Base-by-base conservation (phyloP, 2,888 invertebrate species). In the Phaonia tiefii region DNA sequence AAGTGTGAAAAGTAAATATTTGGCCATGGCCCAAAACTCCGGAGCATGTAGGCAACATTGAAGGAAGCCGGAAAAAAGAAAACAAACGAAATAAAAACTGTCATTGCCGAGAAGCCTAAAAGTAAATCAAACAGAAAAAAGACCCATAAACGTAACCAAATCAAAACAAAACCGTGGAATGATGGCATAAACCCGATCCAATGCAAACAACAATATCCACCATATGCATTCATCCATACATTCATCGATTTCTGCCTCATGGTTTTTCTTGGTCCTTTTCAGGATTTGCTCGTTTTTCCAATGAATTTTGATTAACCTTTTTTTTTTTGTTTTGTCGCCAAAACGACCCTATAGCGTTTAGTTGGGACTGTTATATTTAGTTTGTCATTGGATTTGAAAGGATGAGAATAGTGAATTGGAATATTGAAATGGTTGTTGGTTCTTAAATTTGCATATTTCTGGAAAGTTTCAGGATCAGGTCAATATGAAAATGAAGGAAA, bases 1-100 rank as follows among this genome's bases (percentile, higher is more conserved):
- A 86, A 86, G 79, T 67, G 37, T 60, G 60, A 22, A 63, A 39
- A 11, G 22, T 63, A 63, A 63, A 63, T 63, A 42, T 63, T 63
- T 63, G 63, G 37, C 37, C 60, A 20, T 7, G 11, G 63, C 39
- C 42, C 31, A 31, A 3, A 63, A 63, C 39, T 15, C 63, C 54
- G 31, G 3, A 3, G 54, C 54, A 25, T 25, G 25, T 10, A n/a
- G 39, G 15, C 31, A 58, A 58, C n/a, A 60, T 5, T 8, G 58
- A 37, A 15, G n/a, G 17, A 58, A 60, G 37, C 51, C 22, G 20
- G 51, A 3, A n/a, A 49, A 20, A n/a, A 58, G 3, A 31, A 58
- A 26, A 7, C 26, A 15, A 58, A 58, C 15, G 26, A 22, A 63
- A 25, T 7, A 22, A 54, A 54, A 54, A 13, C 44, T 5, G 13